Evolutionary conservation across 1,140 invertebrate species (phyloP).

Genomic region (Danaus melanippus): DNA sequence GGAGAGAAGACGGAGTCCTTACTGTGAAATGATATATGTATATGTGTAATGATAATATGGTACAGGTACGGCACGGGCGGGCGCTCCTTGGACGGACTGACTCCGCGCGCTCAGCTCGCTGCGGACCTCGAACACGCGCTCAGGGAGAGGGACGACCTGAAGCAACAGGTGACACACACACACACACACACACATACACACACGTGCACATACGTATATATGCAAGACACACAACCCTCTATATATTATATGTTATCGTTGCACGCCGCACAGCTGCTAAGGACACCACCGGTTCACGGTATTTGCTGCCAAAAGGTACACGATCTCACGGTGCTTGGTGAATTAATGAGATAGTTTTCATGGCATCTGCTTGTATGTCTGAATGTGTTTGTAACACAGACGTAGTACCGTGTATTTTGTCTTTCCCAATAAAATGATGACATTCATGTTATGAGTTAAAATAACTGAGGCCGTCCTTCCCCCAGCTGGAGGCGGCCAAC

Average conservation of each 20-base stretch:
- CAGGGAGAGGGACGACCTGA: conserved; percentile 79
- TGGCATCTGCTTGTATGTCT: background rate
- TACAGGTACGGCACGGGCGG: conserved; percentile 44
- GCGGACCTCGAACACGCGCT: conserved; percentile 75
- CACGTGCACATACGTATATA: too few species aligned
- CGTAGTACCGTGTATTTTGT: too few species aligned
- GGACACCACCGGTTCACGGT: conserved; percentile 44
- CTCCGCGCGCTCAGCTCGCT: conserved; percentile 24
- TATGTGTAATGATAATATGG: too few species aligned
- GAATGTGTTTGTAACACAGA: too few species aligned
- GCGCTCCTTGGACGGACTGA: conserved; percentile 26
- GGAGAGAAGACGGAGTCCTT: too few species aligned
- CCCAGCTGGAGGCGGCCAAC: conserved; percentile 83
- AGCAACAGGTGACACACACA: conserved; percentile 76
- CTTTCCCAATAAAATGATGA: too few species aligned
- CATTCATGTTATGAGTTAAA: too few species aligned
- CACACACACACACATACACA: background rate
- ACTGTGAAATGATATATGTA: too few species aligned
- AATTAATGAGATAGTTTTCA: background rate
- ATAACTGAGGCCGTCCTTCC: background rate
- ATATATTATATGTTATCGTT: conserved; percentile 11
- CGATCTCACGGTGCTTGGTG: background rate
- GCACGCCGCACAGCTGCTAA: conserved; percentile 16
- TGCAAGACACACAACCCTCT: background rate
- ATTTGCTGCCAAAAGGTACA: conserved; percentile 65